Evolutionary conservation across 2,888 invertebrate genomes (phyloP), one percentile per base, ranked within the genome.

Genomic region (Parnassius orleans): DNA sequence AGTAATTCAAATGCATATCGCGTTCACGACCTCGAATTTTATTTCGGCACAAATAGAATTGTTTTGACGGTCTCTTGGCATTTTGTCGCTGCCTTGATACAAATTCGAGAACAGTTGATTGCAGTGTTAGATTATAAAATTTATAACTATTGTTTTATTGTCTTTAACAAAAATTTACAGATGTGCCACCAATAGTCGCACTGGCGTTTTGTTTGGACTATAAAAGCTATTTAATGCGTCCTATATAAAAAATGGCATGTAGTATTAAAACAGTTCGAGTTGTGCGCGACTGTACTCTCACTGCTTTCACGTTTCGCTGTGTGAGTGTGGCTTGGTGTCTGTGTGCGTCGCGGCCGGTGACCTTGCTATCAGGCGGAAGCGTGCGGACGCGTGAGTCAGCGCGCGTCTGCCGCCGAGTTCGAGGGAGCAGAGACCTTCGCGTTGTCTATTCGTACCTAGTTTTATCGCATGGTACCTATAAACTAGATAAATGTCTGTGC

Each of bases 351-450:
- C 86, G 86, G 88, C 84, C 88, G 89, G 89, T 90, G 89, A 89
- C 89, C 90, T 91, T 89, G 90, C 90, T 90, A 91, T 91, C 90
- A 90, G 87, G 89, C 90, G 91, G 90, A 91, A 91, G 90, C 85
- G 87, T 79, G 77, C 84, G 84, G 82, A 77, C 82, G 86, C 75
- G 79, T 89, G 90, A 90, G 73, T 90, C 90, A 88, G 83, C 84
- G 83, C 78, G 79, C 87, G 87, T 88, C 88, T 87, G 87, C 83
- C 79, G 73, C 64, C 44, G 65, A 68, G 66, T 68, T 69, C 72
- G 76, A 77, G 83, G 84, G 86, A 84, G 84, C 86, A 85, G 80
- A 79, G 86, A 86, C 87, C 85, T 86, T 84, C 84, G 75, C 76
- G 76, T 77, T 64, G 60, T 64, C 63, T 64, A 64, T 64, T 72